Base-by-base conservation (phyloP, 2,797 vertebrate species). In the Gallinago stenura region DNA sequence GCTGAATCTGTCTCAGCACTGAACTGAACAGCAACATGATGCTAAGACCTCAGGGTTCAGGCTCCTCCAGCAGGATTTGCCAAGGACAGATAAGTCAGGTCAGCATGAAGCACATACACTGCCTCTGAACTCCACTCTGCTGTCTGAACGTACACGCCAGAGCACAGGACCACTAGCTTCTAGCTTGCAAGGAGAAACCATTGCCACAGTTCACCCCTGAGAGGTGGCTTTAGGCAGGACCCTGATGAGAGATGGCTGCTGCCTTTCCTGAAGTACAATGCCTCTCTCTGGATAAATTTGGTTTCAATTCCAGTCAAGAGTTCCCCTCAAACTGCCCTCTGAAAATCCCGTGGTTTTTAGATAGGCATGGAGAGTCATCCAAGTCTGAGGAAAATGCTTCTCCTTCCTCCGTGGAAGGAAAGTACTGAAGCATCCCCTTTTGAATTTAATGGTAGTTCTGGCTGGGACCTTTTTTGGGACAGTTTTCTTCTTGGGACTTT, bases 71-170 rank as follows among this genome's bases (percentile, higher is more conserved):
- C 2, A 1, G 22, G 22, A 81, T n/a, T 57, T 83, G 64, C 37
- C 56, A 64, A 24, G 33, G 61, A 57, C 56, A 56, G 26, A 0
- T 30, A 80, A 48, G n/a, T 45, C 35, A 57, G 33, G 20, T 6
- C 0, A 0, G 26, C 43, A 50, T 0, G 1, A 87, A 65, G 62
- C 33, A 81, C 0, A 2, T 9, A 19, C 0, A 0, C 17, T 51
- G 25, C 24, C 39, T 85, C 37, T 57, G 35, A 48, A 48, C 54
- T 51, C 53, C 2, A 2, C 33, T 71, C 50, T 46, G 46, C 66
- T 51, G 16, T 39, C 43, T 21, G 19, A 66, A 66, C 3, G 1
- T 5, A 5, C 1, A 0, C 80, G 41, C 61, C 4, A 12, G 19
- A 90, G 54, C 53, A 81, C 22, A 1, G 1, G 45, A 16, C n/a